These are phyloP conservation scores for Synergus itoensis DNA, from an alignment of 2,888 invertebrate species.

Conservation along the genomic window DNA sequence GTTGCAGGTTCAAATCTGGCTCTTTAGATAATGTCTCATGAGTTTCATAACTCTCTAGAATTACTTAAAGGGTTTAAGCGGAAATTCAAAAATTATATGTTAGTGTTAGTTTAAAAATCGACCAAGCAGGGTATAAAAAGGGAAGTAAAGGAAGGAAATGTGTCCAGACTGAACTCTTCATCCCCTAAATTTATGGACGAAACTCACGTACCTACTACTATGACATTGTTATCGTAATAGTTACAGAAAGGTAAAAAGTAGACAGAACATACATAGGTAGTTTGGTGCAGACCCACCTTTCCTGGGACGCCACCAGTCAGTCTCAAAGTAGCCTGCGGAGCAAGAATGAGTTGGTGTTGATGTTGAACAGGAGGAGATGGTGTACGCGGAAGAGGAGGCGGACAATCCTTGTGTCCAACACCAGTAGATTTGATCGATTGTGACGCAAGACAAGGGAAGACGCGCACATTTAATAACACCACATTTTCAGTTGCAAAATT, in stretches of 20 bases:
- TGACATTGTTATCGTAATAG: slow-evolving; percentile 47
- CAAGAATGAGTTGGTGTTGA: slow-evolving; percentile 78
- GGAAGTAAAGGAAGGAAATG: neutral
- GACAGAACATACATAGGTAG: slow-evolving; percentile 78
- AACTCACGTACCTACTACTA: slow-evolving; percentile 63
- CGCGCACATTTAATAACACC: slow-evolving; percentile 74
- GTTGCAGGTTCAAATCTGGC: slow-evolving; percentile 20
- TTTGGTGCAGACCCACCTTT: slow-evolving; percentile 89
- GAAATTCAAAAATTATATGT: neutral
- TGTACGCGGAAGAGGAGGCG: slow-evolving; percentile 85
- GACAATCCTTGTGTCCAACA: slow-evolving; percentile 82
- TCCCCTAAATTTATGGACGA: slow-evolving; percentile 49
- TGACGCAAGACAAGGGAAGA: slow-evolving; percentile 73
- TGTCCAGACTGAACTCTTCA: slow-evolving; percentile 58
- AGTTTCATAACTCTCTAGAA: neutral
- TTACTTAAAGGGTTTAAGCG: neutral
- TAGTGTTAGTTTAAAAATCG: neutral
- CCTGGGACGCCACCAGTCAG: slow-evolving; percentile 97
- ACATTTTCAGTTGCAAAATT: slow-evolving; percentile 59
- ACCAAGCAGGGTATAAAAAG: neutral
- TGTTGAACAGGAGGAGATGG: slow-evolving; percentile 77
- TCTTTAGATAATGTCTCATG: neutral
- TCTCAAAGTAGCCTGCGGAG: slow-evolving; percentile 98
- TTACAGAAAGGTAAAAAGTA: slow-evolving; percentile 68
- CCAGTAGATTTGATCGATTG: slow-evolving; percentile 65